Conservation (phyloP, 2,888 invertebrate species). For the Sipha maydis region DNA sequence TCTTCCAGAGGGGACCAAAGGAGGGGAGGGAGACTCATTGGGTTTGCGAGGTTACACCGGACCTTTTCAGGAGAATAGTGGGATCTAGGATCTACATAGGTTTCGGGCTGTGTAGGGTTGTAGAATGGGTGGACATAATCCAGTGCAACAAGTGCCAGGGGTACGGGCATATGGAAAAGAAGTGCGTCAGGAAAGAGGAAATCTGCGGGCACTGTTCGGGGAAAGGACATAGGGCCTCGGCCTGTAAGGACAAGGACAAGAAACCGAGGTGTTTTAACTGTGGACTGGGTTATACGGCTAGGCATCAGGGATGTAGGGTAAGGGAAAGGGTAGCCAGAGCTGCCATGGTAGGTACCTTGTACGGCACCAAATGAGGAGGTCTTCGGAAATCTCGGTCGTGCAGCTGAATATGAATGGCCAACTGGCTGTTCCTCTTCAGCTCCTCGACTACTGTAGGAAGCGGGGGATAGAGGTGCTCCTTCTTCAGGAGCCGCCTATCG, state of each 20-base stretch:
- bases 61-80: not conserved
- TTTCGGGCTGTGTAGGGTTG: not conserved
- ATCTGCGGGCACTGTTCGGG: not conserved
- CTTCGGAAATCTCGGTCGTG: not conserved
- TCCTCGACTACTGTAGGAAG: not conserved
- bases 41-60: not conserved
- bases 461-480: not conserved
- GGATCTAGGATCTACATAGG: not conserved
- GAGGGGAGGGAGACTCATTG: not conserved
- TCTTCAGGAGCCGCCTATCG: not conserved
- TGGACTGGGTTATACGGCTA: not conserved
- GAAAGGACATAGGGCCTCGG: not conserved
- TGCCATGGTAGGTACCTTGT: not conserved
- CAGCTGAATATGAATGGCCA: not conserved
- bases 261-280: not conserved
- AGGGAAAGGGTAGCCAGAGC: not conserved
- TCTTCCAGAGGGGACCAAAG: not conserved
- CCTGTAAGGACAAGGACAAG: not conserved
- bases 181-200: not conserved
- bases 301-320: not conserved
- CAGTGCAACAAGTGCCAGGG: not conserved
- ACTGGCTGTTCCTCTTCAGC: not conserved
- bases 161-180: not conserved
- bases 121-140: not conserved
- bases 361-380: too few species aligned